Percentiles rank a stretch among this genome's conserved stretches.
phyloP scores from a whole-genome alignment of 2,113 vertebrate species.

The Dipodomys merriami region DNA sequence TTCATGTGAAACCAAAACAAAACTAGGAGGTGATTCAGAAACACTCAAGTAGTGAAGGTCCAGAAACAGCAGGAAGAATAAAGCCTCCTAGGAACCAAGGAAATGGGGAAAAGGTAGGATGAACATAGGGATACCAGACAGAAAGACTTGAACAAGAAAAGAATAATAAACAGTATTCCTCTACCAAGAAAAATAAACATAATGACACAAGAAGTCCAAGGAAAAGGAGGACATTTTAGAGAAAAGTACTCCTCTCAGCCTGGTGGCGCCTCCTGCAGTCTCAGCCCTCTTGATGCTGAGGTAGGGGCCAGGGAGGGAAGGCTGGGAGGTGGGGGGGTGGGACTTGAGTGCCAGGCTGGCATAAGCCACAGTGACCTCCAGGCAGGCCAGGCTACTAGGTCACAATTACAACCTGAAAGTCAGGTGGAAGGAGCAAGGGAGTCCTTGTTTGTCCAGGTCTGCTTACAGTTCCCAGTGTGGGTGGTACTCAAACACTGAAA shows the following conservation, averaged over 20 bases:
- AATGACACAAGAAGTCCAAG: not conserved
- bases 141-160: not conserved
- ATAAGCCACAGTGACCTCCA: too few species aligned
- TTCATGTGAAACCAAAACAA: not conserved
- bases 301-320: too few species aligned
- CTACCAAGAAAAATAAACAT: not conserved
- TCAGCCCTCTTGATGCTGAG: too few species aligned
- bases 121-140: not conserved
- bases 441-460: not conserved
- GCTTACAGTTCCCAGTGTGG: not conserved
- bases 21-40: not conserved
- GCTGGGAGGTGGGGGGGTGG: too few species aligned
- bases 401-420: not conserved
- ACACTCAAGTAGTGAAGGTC: not conserved
- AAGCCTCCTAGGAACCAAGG: not conserved
- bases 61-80: slow-evolving; percentile 27
- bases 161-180: not conserved
- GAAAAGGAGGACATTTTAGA: not conserved
- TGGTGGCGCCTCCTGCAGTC: too few species aligned
- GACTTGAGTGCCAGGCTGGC: too few species aligned
- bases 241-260: not conserved
- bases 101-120: not conserved
- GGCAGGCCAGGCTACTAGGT: too few species aligned
- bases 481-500: not conserved
- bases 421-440: not conserved